Percentiles rank a stretch among this genome's conserved stretches.
Evolutionary conservation across 2,888 invertebrate genomes (phyloP).

Genomic region (Strigamia maritima): DNA sequence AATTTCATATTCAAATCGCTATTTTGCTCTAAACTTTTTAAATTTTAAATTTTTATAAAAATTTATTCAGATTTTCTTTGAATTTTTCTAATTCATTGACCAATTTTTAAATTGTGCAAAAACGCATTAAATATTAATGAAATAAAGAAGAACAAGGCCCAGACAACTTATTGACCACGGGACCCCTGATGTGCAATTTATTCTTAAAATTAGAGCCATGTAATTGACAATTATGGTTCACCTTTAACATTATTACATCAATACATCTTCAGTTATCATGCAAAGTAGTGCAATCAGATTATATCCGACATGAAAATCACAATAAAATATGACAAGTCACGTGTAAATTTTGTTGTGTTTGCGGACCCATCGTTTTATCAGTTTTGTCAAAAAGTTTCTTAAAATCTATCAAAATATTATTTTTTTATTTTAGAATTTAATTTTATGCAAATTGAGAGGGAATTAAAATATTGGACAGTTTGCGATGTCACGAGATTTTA

Average conservation of each 20-base stretch:
- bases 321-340: not conserved
- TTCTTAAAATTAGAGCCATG: not conserved
- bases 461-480: too few species aligned
- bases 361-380: not conserved
- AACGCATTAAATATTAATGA: not conserved
- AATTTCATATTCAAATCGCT: not conserved
- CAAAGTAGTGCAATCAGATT: not conserved
- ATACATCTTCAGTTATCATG: not conserved
- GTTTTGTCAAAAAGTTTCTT: too few species aligned
- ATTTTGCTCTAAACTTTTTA: not conserved
- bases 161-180: not conserved
- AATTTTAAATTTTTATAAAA: not conserved
- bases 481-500: too few species aligned
- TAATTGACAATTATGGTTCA: slow-evolving; percentile 14
- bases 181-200: not conserved
- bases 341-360: not conserved
- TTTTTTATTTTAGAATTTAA: too few species aligned
- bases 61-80: not conserved
- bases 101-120: not conserved
- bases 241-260: not conserved
- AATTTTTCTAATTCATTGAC: too few species aligned
- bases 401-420: too few species aligned
- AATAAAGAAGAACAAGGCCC: not conserved
- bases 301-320: not conserved
- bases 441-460: too few species aligned